These are phyloP conservation scores for Kradibia gibbosae DNA, from an alignment of 1,140 invertebrate species.

Conservation along the genomic window DNA sequence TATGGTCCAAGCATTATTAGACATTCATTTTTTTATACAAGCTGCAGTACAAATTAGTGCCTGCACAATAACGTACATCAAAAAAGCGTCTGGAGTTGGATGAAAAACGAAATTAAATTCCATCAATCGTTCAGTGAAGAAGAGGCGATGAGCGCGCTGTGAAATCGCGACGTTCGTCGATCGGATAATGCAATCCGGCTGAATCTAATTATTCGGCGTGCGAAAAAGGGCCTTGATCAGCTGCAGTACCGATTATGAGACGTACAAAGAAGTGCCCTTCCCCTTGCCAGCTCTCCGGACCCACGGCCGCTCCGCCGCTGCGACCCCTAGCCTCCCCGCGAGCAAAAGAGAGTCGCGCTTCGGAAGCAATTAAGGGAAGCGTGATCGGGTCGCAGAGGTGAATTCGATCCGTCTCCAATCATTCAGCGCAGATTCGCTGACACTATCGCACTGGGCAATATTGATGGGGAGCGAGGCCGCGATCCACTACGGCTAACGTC, in stretches of 20 bases:
- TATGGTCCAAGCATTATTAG: too few species aligned
- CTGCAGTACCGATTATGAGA: background rate
- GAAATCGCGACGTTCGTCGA: background rate
- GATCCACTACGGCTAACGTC: constrained; percentile 40
- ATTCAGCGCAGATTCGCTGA: constrained; percentile 46
- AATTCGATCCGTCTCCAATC: constrained; percentile 50
- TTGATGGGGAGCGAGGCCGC: background rate
- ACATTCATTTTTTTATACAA: too few species aligned
- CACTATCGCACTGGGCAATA: background rate
- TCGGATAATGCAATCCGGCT: background rate
- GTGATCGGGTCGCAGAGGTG: background rate
- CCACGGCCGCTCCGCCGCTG: background rate
- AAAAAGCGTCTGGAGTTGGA: too few species aligned
- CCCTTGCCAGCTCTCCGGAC: too few species aligned
- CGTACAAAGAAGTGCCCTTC: background rate
- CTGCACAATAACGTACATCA: too few species aligned
- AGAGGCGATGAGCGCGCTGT: too few species aligned
- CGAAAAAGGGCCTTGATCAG: background rate
- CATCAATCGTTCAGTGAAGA: background rate
- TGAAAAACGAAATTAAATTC: background rate
- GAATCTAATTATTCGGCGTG: background rate
- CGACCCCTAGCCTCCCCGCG: background rate
- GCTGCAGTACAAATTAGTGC: too few species aligned
- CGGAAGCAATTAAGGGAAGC: background rate
- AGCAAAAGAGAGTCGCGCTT: background rate